A percentile compares a stretch with the other conserved stretches of the same genome.
Conservation (phyloP, 2,888 invertebrate species). For the Amiota minor region DNA sequence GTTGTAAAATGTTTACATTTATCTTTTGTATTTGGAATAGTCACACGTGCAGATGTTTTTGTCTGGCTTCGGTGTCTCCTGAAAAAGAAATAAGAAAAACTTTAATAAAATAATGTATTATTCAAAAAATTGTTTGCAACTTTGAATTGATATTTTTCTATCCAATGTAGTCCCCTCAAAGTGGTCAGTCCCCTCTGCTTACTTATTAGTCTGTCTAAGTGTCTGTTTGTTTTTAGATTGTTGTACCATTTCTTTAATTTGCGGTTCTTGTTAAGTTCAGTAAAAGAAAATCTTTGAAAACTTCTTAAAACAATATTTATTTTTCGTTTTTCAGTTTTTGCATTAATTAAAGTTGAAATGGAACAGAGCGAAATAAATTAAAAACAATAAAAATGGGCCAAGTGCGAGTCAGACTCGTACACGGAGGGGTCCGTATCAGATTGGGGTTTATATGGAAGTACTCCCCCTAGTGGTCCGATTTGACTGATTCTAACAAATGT, state of each 20-base stretch:
- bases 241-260: too few relatives aligned
- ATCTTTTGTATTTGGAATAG: background rate
- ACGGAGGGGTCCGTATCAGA: too few relatives aligned
- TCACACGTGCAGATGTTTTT: background rate
- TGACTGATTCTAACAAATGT: too few relatives aligned
- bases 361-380: constrained; percentile 16
- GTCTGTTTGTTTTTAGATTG: background rate
- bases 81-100: too few relatives aligned
- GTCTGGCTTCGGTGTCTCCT: too few relatives aligned
- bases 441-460: too few relatives aligned
- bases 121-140: too few relatives aligned
- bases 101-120: too few relatives aligned
- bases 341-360: constrained; percentile 53
- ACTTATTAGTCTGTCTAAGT: background rate
- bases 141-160: background rate
- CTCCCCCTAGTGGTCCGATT: too few relatives aligned
- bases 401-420: too few relatives aligned
- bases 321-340: constrained; percentile 5
- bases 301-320: too few relatives aligned
- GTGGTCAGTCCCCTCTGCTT: background rate
- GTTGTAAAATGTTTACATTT: background rate
- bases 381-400: background rate
- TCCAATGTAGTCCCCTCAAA: background rate
- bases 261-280: background rate
- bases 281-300: background rate